A percentile compares a stretch with the other conserved stretches of the same genome.
These are phyloP conservation scores for Lophura nycthemera DNA, from an alignment of 2,113 vertebrate genomes.

Conservation along the genomic window DNA sequence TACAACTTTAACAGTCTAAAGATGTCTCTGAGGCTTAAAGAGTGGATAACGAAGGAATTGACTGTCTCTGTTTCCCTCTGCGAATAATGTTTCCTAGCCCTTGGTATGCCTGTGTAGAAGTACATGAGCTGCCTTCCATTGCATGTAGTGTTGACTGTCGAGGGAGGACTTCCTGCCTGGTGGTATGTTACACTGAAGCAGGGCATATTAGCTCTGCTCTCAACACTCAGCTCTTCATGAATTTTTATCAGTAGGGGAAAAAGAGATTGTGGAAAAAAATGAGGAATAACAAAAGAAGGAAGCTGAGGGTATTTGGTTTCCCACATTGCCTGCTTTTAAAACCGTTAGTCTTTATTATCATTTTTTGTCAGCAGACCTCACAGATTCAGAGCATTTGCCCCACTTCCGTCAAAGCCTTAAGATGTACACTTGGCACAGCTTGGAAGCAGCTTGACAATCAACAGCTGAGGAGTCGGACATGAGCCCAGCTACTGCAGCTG, in stretches of 20 bases:
- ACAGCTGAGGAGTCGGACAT: background rate
- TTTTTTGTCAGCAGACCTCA: conserved; percentile 26
- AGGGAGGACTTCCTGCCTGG: background rate
- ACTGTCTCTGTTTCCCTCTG: background rate
- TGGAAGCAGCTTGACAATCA: conserved; percentile 31
- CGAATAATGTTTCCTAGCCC: background rate
- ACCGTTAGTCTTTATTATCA: background rate
- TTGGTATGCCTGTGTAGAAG: background rate
- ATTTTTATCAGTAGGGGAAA: background rate
- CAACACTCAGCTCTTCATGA: background rate
- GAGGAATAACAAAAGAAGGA: background rate
- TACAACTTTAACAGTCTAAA: background rate
- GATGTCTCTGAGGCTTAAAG: background rate
- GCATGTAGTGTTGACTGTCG: background rate
- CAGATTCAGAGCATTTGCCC: conserved; percentile 17
- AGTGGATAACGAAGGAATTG: background rate
- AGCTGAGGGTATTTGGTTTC: background rate
- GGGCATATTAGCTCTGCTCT: background rate
- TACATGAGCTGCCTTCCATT: background rate
- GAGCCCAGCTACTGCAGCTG: conserved; percentile 47
- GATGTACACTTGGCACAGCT: background rate
- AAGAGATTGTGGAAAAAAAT: background rate
- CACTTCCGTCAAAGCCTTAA: conserved; percentile 28
- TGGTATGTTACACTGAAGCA: background rate
- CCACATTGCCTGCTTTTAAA: background rate